These are phyloP conservation scores for Neria commutata DNA, from an alignment of 2,888 invertebrate species.

Conservation along the genomic window DNA sequence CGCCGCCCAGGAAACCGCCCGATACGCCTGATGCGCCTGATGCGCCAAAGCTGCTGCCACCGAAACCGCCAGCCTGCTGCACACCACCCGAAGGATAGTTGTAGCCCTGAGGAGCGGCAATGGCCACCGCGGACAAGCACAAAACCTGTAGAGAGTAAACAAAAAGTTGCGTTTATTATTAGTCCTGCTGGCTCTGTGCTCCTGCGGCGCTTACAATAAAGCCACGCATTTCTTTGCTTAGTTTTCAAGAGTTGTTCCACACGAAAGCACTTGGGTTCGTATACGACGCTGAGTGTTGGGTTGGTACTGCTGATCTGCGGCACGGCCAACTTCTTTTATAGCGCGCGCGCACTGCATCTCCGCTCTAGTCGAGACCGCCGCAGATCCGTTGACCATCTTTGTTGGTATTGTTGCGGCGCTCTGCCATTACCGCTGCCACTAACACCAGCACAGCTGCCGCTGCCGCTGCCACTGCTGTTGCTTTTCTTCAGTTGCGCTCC, in stretches of 20 bases:
- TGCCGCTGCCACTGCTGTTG: background rate
- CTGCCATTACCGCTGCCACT: slow-evolving; percentile 11
- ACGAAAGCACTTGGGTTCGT: slow-evolving; percentile 38
- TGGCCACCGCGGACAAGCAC: slow-evolving; percentile 51
- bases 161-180: background rate
- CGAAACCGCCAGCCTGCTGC: slow-evolving; percentile 14
- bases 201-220: slow-evolving; percentile 51
- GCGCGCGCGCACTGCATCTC: slow-evolving; percentile 19
- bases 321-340: slow-evolving; percentile 46
- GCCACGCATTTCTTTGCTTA: slow-evolving; percentile 58
- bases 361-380: background rate
- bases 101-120: slow-evolving; percentile 59
- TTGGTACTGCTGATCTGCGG: slow-evolving; percentile 48
- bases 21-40: background rate
- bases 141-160: slow-evolving; percentile 41
- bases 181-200: slow-evolving; percentile 18
- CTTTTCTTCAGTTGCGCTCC: slow-evolving; percentile 5
- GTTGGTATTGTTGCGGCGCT: background rate
- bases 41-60: slow-evolving; percentile 33
- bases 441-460: slow-evolving; percentile 9
- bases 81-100: slow-evolving; percentile 49
- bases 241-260: slow-evolving; percentile 34
- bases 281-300: slow-evolving; percentile 37
- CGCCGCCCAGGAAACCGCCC: slow-evolving; percentile 34
- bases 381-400: background rate